Conservation (phyloP, 2,888 invertebrate species). For the Glyphotaelius pellucidus region DNA sequence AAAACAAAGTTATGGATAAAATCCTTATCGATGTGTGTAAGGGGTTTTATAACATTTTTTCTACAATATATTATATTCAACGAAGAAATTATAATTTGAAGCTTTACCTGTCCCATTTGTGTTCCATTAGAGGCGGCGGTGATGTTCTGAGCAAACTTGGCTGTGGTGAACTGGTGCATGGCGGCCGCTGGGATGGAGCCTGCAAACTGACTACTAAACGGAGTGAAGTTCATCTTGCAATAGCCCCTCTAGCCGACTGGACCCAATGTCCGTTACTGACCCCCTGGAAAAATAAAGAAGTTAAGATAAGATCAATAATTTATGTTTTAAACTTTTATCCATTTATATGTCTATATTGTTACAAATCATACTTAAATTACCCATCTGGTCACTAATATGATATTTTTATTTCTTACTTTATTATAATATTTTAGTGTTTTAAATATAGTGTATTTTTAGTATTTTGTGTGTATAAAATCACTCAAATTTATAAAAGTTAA, state of each 20-base stretch:
- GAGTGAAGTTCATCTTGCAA: conserved; percentile 85
- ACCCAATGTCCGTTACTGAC: neutral
- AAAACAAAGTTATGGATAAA: no score
- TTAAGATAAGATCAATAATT: neutral
- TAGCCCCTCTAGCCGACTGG: conserved; percentile 67
- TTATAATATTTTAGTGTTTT: no score
- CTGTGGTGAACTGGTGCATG: conserved; percentile 79
- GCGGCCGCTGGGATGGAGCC: conserved; percentile 80
- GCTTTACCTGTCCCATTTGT: conserved; percentile 76
- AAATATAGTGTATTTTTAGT: no score
- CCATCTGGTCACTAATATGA: no score
- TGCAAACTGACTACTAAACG: conserved; percentile 81
- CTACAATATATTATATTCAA: neutral
- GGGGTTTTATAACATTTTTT: no score
- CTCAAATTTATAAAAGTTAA: no score
- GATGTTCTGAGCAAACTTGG: conserved; percentile 85
- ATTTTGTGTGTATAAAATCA: no score
- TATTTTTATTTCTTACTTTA: no score
- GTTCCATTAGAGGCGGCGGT: conserved; percentile 78
- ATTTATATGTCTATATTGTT: no score
- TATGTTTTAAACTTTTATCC: neutral
- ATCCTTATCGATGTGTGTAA: no score
- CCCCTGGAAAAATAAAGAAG: conserved; percentile 16
- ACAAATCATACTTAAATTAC: no score
- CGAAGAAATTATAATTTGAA: neutral